These are phyloP conservation scores for Sebastes minor DNA, from an alignment of 2,797 vertebrate species.

Conservation along the genomic window DNA sequence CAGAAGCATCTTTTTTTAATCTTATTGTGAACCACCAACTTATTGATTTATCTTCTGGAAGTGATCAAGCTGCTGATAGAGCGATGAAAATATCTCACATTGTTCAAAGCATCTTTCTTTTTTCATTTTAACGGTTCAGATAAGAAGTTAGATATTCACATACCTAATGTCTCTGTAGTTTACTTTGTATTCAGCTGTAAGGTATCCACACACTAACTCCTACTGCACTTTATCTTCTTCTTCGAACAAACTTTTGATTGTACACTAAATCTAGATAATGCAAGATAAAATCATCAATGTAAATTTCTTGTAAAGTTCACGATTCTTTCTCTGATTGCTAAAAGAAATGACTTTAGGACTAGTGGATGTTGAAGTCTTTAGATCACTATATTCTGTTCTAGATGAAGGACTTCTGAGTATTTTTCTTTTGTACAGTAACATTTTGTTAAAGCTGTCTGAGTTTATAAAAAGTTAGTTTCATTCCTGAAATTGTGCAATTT, in stretches of 20 bases:
- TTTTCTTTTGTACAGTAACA: background rate
- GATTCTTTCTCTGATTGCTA: background rate
- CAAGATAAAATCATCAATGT: rapidly evolving
- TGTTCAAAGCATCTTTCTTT: background rate
- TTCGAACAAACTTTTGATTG: background rate
- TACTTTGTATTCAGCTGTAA: background rate
- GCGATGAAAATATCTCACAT: background rate
- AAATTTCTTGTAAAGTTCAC: too few species aligned
- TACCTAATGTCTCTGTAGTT: too few species aligned
- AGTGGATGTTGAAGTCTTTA: background rate
- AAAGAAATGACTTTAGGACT: background rate
- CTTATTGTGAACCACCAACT: background rate
- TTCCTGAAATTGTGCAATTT: conserved; percentile 1
- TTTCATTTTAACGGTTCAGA: background rate
- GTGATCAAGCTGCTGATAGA: background rate
- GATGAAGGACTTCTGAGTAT: background rate
- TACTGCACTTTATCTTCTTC: conserved; percentile 28
- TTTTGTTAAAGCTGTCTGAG: background rate
- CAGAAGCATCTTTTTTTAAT: background rate
- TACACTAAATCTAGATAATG: background rate
- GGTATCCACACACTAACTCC: background rate
- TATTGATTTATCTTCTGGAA: background rate
- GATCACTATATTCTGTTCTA: background rate
- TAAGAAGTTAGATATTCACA: background rate
- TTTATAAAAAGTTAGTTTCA: background rate